These are phyloP conservation scores for Dexiosoma caninum DNA, from an alignment of 2,888 invertebrate species.

Conservation along the genomic window DNA sequence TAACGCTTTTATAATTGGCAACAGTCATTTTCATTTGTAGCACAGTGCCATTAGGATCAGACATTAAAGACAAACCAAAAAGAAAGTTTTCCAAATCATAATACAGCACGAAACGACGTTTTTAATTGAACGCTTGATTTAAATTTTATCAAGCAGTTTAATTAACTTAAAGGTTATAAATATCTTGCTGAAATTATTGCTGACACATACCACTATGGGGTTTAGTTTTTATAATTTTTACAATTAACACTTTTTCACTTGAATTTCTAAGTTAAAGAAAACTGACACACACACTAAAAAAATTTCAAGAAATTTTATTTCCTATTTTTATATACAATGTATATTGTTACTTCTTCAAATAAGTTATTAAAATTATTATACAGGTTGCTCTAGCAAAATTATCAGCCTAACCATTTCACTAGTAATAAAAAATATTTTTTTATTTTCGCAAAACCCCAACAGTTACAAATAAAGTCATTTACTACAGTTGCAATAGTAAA, in stretches of 20 bases:
- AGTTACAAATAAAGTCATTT: conserved; percentile 51
- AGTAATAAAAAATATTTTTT: too few relatives aligned
- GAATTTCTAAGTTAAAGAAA: neutral
- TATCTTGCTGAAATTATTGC: neutral
- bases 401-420: neutral
- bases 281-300: too few relatives aligned
- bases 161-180: neutral
- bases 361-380: neutral
- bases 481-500: conserved; percentile 44
- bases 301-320: too few relatives aligned
- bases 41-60: neutral
- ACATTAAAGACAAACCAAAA: neutral
- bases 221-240: neutral
- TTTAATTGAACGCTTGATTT: neutral
- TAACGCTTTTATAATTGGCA: too few relatives aligned
- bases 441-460: neutral
- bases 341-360: too few relatives aligned
- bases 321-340: too few relatives aligned
- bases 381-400: neutral
- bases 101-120: neutral
- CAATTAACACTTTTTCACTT: neutral
- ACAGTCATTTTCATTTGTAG: neutral
- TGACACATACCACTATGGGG: neutral
- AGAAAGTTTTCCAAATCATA: neutral
- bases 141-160: neutral